Conservation (phyloP, 1,140 invertebrate genomes). For the Lordiphosa mommai region DNA sequence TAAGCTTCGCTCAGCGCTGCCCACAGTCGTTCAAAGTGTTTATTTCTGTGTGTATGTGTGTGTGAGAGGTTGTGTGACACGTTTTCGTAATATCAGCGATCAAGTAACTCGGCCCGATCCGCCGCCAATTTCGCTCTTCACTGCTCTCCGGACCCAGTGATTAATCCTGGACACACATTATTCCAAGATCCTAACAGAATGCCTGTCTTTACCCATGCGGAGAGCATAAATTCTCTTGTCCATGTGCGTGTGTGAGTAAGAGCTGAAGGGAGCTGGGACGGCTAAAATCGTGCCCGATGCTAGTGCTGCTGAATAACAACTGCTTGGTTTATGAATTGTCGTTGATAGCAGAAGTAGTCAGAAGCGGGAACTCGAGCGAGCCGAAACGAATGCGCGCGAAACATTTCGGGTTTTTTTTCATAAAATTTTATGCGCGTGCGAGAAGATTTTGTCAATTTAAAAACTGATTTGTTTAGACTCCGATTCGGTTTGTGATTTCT, state of each 20-base stretch:
- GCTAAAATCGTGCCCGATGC: not conserved
- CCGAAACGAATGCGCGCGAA: slow-evolving; percentile 30
- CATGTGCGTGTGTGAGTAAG: too few relatives aligned
- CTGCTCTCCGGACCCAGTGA: too few relatives aligned
- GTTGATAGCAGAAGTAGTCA: slow-evolving; percentile 23
- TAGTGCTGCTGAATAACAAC: not conserved
- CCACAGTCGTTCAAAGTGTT: too few relatives aligned
- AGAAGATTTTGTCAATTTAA: not conserved
- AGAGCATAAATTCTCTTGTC: too few relatives aligned
- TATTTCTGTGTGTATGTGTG: too few relatives aligned
- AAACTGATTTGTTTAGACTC: slow-evolving; percentile 24
- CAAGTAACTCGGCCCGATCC: too few relatives aligned
- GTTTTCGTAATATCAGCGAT: too few relatives aligned
- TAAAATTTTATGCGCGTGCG: slow-evolving; percentile 26
- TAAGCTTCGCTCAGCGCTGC: not conserved
- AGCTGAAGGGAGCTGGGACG: not conserved
- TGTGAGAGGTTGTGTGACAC: too few relatives aligned
- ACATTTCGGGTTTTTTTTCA: slow-evolving; percentile 8
- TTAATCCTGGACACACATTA: too few relatives aligned
- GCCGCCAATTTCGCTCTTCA: too few relatives aligned
- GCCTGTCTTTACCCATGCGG: too few relatives aligned
- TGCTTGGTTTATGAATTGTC: slow-evolving; percentile 1
- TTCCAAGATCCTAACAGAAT: too few relatives aligned
- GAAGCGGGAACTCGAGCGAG: slow-evolving; percentile 45
- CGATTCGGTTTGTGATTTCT: not conserved